Percentiles rank a stretch among this genome's conserved stretches.
Conservation (phyloP, 2,888 invertebrate species). For the Hololepta plana region DNA sequence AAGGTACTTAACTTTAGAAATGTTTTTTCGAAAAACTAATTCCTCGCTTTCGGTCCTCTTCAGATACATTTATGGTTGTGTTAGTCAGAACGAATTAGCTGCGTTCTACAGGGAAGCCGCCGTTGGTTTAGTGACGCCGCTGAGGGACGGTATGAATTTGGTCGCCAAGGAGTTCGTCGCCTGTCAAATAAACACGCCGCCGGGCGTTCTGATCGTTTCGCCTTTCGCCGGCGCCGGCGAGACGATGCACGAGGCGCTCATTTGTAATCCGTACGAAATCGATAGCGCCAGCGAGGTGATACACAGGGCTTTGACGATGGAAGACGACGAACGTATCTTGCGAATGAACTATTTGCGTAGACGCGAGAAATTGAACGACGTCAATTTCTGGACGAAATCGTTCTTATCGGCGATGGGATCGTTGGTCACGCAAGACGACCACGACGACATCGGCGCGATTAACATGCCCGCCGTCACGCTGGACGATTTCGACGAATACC, state of each 20-base stretch:
- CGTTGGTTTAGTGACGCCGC: conserved; percentile 72
- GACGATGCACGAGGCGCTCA: conserved; percentile 83
- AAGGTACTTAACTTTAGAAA: conserved; percentile 32
- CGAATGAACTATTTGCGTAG: conserved; percentile 72
- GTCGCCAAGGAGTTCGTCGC: conserved; percentile 89
- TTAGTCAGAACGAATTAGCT: conserved; percentile 70
- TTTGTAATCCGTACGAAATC: conserved; percentile 79
- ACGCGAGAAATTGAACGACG: conserved; percentile 66
- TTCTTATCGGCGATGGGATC: conserved; percentile 80
- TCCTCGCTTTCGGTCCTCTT: too few species aligned
- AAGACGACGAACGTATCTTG: conserved; percentile 69
- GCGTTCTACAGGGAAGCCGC: conserved; percentile 75
- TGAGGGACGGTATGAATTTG: conserved; percentile 82
- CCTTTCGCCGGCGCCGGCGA: conserved; percentile 87
- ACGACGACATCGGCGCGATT: conserved; percentile 68
- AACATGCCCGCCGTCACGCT: conserved; percentile 81
- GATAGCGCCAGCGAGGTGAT: conserved; percentile 76
- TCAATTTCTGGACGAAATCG: conserved; percentile 76
- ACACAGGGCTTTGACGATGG: conserved; percentile 78
- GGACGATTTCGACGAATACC: conserved; percentile 78
- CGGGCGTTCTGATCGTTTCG: conserved; percentile 71
- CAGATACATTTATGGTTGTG: conserved; percentile 68
- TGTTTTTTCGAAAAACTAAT: too few species aligned
- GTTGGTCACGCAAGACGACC: conserved; percentile 46
- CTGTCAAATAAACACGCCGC: conserved; percentile 72